Percentiles rank a stretch among this genome's conserved stretches.
phyloP scores from a whole-genome alignment of 2,797 vertebrate genomes.

The Oryzias dopingdopingensis region DNA sequence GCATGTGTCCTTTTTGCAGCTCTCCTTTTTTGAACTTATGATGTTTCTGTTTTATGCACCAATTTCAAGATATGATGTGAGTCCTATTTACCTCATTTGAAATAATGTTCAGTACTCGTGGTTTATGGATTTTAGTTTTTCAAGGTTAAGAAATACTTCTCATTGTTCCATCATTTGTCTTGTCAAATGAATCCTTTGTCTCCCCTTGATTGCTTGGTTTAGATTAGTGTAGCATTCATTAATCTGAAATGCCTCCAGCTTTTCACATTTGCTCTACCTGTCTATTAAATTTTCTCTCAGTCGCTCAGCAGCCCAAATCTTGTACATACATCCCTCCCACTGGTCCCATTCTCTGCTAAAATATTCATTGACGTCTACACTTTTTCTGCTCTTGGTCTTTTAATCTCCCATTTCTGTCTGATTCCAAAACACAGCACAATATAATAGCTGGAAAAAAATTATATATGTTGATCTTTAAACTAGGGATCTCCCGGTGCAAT shows the following conservation, averaged over 20 bases:
- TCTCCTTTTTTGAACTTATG: not conserved
- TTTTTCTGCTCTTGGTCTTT: constrained; percentile 47
- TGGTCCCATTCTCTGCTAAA: constrained; percentile 59
- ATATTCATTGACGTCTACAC: constrained; percentile 72
- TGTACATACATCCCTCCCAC: constrained; percentile 50
- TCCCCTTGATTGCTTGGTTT: constrained; percentile 46
- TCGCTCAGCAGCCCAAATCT: constrained; percentile 57
- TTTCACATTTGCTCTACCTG: constrained; percentile 53
- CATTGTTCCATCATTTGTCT: constrained; percentile 50
- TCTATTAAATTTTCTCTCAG: constrained; percentile 66
- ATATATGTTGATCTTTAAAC: too few relatives aligned
- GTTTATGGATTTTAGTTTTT: constrained; percentile 7
- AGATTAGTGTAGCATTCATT: constrained; percentile 58
- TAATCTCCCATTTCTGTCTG: constrained; percentile 35
- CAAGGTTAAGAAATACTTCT: constrained; percentile 34
- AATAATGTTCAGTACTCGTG: constrained; percentile 20
- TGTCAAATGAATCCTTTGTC: constrained; percentile 55
- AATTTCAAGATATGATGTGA: not conserved
- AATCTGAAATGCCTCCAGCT: constrained; percentile 55
- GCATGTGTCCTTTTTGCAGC: too few relatives aligned
- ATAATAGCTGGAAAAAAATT: constrained; percentile 20
- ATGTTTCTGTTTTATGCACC: constrained; percentile 8
- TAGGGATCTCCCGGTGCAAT: too few relatives aligned
- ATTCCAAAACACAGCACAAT: constrained; percentile 3
- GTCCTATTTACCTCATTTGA: not conserved